Conservation (phyloP, 2,888 invertebrate species). For the Pyrocoelia pectoralis region DNA sequence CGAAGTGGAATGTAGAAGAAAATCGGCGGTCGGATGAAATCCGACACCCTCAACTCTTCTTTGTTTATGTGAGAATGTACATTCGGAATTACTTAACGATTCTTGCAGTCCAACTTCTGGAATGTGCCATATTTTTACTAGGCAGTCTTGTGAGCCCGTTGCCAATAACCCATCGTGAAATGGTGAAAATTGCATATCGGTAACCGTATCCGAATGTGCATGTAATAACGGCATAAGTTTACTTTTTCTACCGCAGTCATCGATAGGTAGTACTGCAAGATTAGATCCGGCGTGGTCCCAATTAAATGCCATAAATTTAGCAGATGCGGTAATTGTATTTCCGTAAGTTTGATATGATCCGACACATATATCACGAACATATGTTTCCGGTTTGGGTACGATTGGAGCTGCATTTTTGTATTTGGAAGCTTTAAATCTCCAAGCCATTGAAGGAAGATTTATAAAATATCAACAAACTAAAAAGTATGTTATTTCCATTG, state of each 20-base stretch:
- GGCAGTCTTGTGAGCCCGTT: constrained; percentile 88
- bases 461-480: not conserved
- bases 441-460: constrained; percentile 70
- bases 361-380: constrained; percentile 86
- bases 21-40: constrained; percentile 92
- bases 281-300: constrained; percentile 93
- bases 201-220: constrained; percentile 89
- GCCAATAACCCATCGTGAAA: constrained; percentile 93
- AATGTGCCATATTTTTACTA: constrained; percentile 91
- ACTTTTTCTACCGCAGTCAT: constrained; percentile 88
- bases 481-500: not conserved
- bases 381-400: constrained; percentile 93
- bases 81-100: constrained; percentile 79
- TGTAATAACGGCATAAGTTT: constrained; percentile 87
- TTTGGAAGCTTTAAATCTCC: constrained; percentile 97
- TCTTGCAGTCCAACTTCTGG: constrained; percentile 80
- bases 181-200: constrained; percentile 95
- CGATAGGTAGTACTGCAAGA: constrained; percentile 86
- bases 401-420: constrained; percentile 98
- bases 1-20: constrained; percentile 86
- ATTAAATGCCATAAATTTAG: constrained; percentile 94
- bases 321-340: constrained; percentile 93
- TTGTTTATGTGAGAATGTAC: constrained; percentile 84
- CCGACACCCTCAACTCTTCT: constrained; percentile 87
- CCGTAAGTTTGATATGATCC: constrained; percentile 95